Base-by-base conservation (phyloP, 2,113 vertebrate species). In the Hiodon alosoides region DNA sequence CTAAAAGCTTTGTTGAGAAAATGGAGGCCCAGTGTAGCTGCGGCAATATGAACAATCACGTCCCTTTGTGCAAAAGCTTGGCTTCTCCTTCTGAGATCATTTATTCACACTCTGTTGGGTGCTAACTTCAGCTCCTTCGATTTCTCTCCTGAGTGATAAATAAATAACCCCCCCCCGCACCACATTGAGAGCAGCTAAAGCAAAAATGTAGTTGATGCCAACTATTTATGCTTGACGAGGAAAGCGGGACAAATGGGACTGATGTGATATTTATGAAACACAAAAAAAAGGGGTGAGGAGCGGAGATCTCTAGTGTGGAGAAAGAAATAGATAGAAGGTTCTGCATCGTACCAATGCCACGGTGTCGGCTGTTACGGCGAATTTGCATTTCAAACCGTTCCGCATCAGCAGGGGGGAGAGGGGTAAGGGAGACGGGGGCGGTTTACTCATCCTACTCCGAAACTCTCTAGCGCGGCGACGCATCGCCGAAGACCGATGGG, bases 191-290 rank as follows among this genome's bases (percentile, higher is more conserved):
- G 80, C 85, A 79, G 80, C 78, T 77, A 81, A 83, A 80, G 81
- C 78, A 80, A 84, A 83, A 31, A 31, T 87, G 79, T 88, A 86
- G 88, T 78, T 81, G 79, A 75, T 75, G 84, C 81, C 85, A 85
- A 80, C 87, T 84, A 82, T 83, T 81, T 86, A 31, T 80, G 76
- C 71, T 76, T 84, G 85, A 85, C 66, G 76, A 4, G 69, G 70
- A 70, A 79, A 86, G 83, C 78, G 78, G 76, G 71, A 74, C 78
- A 82, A 85, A 64, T 52, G 17, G 83, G 82, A 66, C 71, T 73
- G 81, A 78, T 82, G 81, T 85, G 78, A 82, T 84, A 86, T 86
- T 87, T 86, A 86, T 85, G 83, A 85, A 80, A 77, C 72, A 87
- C 77, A 86, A 84, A 83, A 88, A 82, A 75, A 77, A 70, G 73